phyloP scores from a whole-genome alignment of 2,888 invertebrate species.

The Tipula vernalis region DNA sequence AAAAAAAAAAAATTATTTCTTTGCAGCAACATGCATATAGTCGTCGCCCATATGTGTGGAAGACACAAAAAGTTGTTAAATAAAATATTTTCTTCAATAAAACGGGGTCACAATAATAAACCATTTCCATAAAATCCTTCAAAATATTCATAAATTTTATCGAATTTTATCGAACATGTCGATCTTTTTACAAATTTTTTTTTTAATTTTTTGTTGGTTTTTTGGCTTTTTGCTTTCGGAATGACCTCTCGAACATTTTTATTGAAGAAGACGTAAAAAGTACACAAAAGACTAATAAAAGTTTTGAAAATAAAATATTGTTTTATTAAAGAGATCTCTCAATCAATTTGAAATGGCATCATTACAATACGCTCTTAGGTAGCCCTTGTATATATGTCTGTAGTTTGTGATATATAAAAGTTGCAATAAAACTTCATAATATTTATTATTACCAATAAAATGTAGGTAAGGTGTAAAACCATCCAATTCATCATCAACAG shows the following conservation, averaged over 20 bases:
- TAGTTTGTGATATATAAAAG: neutral
- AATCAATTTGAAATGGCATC: neutral
- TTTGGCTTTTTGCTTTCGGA: neutral
- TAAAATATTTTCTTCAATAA: neutral
- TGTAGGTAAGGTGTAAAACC: neutral
- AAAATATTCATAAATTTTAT: conserved; percentile 4
- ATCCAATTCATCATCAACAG: neutral
- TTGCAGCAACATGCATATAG: neutral
- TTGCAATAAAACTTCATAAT: neutral
- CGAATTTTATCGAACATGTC: conserved; percentile 4
- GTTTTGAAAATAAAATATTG: neutral
- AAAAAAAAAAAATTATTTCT: neutral
- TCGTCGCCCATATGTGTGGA: neutral
- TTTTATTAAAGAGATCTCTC: neutral
- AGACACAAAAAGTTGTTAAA: neutral
- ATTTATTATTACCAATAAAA: neutral
- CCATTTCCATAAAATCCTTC: neutral
- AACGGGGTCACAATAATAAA: neutral
- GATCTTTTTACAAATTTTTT: neutral
- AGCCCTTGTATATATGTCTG: neutral
- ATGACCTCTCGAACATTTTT: neutral
- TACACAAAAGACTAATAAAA: neutral
- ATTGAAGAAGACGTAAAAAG: neutral
- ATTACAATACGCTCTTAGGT: neutral
- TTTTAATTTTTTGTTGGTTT: too few species aligned